phyloP scores from a whole-genome alignment of 2,888 invertebrate species.

The Caenorhabditis angaria region DNA sequence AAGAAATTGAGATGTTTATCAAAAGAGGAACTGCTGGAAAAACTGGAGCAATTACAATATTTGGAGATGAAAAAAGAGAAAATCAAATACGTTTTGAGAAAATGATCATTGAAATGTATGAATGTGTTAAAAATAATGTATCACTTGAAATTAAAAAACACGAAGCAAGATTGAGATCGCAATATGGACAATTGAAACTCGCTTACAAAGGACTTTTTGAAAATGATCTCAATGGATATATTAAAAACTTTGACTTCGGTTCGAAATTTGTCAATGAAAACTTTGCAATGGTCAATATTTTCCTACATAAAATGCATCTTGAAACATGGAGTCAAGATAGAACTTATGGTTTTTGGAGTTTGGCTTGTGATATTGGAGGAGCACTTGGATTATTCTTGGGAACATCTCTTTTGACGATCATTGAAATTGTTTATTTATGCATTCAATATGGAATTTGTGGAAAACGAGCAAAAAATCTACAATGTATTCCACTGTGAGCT shows the following conservation, averaged over 20 bases:
- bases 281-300: constrained; percentile 71
- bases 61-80: constrained; percentile 55
- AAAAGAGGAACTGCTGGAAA: constrained; percentile 49
- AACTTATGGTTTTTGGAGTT: constrained; percentile 70
- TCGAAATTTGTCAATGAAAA: constrained; percentile 70
- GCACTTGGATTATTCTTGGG: constrained; percentile 70
- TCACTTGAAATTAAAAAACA: constrained; percentile 56
- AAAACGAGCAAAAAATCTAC: constrained; percentile 31
- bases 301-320: constrained; percentile 70
- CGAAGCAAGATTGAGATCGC: constrained; percentile 43
- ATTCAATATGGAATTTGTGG: constrained; percentile 51
- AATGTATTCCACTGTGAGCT: constrained; percentile 35
- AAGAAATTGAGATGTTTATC: constrained; percentile 40
- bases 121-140: constrained; percentile 62
- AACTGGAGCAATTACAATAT: constrained; percentile 68
- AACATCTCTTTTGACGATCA: constrained; percentile 66
- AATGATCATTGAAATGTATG: constrained; percentile 63
- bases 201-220: too few relatives aligned
- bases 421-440: constrained; percentile 66
- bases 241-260: constrained; percentile 70
- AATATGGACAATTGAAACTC: too few relatives aligned
- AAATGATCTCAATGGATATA: constrained; percentile 68
- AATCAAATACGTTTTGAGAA: constrained; percentile 48
- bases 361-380: constrained; percentile 70
- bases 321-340: constrained; percentile 68